Percentiles rank a stretch among this genome's conserved stretches.
Evolutionary conservation across 2,888 invertebrate genomes (phyloP).

Genomic region (Drosophila greeni): DNA sequence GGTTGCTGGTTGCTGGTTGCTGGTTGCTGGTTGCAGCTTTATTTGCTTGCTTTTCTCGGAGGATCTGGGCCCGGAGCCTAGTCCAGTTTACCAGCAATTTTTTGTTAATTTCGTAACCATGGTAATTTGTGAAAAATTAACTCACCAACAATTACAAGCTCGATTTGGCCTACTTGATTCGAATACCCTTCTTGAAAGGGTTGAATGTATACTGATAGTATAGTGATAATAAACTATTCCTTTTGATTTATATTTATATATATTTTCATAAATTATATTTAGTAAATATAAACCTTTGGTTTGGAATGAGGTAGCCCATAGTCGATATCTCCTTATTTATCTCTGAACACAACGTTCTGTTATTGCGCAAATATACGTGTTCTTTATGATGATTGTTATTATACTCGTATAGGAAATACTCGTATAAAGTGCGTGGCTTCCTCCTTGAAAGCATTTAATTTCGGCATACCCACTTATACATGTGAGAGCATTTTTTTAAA

Average conservation of each 20-base stretch:
- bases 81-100: conserved; percentile 17
- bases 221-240: too few relatives aligned
- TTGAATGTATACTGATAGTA: too few relatives aligned
- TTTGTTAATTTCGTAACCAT: conserved; percentile 32
- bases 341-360: conserved; percentile 1
- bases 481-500: conserved; percentile 41
- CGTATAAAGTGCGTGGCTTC: conserved; percentile 21
- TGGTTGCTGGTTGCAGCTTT: conserved; percentile 21
- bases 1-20: conserved; percentile 15
- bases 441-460: conserved; percentile 24
- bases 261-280: too few relatives aligned
- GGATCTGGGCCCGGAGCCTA: conserved; percentile 37
- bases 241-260: too few relatives aligned
- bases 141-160: conserved; percentile 3
- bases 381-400: conserved; percentile 67
- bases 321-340: neutral
- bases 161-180: neutral
- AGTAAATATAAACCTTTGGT: too few relatives aligned
- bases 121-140: conserved; percentile 30
- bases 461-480: conserved; percentile 5
- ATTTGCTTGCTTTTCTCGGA: conserved; percentile 29
- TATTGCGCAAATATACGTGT: conserved; percentile 11
- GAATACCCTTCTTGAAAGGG: conserved; percentile 21
- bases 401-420: conserved; percentile 48
- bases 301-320: neutral